Conservation (phyloP, 2,113 vertebrate species). For the Helogale parvula region DNA sequence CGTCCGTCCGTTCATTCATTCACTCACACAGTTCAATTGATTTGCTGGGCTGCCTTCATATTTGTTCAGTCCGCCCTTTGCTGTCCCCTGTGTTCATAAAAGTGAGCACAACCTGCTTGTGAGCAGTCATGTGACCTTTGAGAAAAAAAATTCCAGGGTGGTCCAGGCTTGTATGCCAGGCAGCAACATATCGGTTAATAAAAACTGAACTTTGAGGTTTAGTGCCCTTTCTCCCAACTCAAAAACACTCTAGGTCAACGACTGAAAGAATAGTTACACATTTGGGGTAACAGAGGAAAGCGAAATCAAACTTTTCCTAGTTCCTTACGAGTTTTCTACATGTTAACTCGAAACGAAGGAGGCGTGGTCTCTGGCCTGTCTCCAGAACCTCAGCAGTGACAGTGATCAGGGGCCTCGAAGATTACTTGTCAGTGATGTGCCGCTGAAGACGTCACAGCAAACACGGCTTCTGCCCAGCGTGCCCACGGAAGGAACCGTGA, state of each 20-base stretch:
- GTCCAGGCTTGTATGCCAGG: not conserved
- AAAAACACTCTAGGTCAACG: not conserved
- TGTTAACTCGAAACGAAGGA: not conserved
- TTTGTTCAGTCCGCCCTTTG: not conserved
- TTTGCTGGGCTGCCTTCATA: not conserved
- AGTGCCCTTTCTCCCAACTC: not conserved
- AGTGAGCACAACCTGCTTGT: not conserved
- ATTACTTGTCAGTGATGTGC: not conserved
- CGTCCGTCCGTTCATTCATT: too few relatives aligned
- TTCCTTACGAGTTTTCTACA: not conserved
- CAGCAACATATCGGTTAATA: not conserved
- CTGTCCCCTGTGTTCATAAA: not conserved
- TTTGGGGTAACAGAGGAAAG: not conserved
- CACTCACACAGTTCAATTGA: not conserved
- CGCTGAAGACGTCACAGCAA: not conserved
- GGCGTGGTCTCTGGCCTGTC: not conserved
- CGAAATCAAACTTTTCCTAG: not conserved
- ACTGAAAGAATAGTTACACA: not conserved
- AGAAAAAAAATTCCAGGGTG: not conserved
- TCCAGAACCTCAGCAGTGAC: not conserved
- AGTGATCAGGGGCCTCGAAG: too few relatives aligned
- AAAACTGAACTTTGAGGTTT: not conserved
- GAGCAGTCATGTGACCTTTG: not conserved
- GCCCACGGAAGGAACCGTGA: not conserved
- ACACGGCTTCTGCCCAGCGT: rapidly evolving